Base-by-base conservation (phyloP, 2,888 invertebrate genomes). In the Serrognathus titanus region DNA sequence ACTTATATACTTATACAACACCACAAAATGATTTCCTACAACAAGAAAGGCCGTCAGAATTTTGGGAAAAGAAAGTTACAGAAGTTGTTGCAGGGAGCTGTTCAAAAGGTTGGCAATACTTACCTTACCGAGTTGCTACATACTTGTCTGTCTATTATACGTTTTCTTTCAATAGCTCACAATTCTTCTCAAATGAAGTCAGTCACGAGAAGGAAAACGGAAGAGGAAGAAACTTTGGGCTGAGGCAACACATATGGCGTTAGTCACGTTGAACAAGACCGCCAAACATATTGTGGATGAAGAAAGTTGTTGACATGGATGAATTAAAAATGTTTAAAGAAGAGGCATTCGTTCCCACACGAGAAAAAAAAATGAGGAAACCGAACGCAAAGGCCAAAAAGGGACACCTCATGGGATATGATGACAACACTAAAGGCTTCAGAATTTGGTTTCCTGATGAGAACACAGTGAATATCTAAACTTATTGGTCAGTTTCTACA, bases 151-250 rank as follows among this genome's bases (percentile, higher is more conserved):
- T n/a, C n/a, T n/a, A n/a, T n/a, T n/a, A n/a, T n/a, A n/a, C n/a
- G n/a, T n/a, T n/a, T n/a, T n/a, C n/a, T n/a, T n/a, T n/a, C 66
- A 6, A 67, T 69, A 1, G 55, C 64, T 2, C 71, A 71, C 55
- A 72, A 70, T 7, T 71, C 74, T 3, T 66, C 73, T 61, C 72
- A 75, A 61, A 77, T 76, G 61, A 72, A 72, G 3, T 57, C 62
- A 48, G 69, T 70, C n/a, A n/a, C 0, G 73, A 74, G 51, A 59
- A 72, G 9, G 69, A 73, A 55, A 76, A 67, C 56, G 61, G 71
- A 50, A 73, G 6, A 53, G 48, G 31, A 61, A 60, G 10, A 59
- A 52, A 13, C 62, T 64, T 46, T 71, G 72, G 72, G 73, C 71
- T 20, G 72, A 75, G 57, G 73, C 71, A 5, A 56, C 63, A 35